Base-by-base conservation (phyloP, 2,888 invertebrate species). In the Merodon equestris region DNA sequence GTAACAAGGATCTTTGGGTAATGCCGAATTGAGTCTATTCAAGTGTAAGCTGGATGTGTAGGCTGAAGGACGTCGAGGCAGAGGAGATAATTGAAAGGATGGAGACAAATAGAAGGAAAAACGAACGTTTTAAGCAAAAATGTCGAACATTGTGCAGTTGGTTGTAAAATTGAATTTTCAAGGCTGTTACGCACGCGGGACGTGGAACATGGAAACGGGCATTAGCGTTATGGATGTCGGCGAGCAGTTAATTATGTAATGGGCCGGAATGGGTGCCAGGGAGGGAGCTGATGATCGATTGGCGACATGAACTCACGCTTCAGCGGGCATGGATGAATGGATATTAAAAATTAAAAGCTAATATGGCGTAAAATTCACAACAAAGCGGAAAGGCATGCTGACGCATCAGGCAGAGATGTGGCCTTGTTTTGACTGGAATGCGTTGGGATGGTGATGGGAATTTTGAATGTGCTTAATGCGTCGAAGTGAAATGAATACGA, bases 161-260 rank as follows among this genome's bases (percentile, higher is more conserved):
- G 56, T 36, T 73, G 73, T 67, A 48, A 73, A 73, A 73, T 72
- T 66, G 51, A 58, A 60, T 66, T 58, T 73, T 66, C 66, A 66
- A 72, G 72, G 53, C 42, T 38, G 53, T 27, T 66, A 50, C 44
- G 54, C 73, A 67, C 36, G n/a, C 45, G 14, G 38, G 1, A 38
- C 18, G 44, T 36, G 47, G n/a, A 19, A 27, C 27, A 7, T 7
- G 45, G 15, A 50, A 48, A 50, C 10, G 4, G 36, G 36, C 14
- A 36, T 40, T n/a, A n/a, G 40, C n/a, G 3, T 10, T 10, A 10
- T 40, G 40, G 10, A 27, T 40, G 40, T 10, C 36, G 36, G 40
- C 40, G 12, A 2, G 50, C 12, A 42, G 27, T 42, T 51, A 51
- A 61, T 51, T 51, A 15, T 44, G 44, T 42, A 42, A 63, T 51